Evolutionary conservation across 2,888 invertebrate species (phyloP), one percentile per base, ranked within the genome.

Genomic region (Pristionchus fissidentatus): DNA sequence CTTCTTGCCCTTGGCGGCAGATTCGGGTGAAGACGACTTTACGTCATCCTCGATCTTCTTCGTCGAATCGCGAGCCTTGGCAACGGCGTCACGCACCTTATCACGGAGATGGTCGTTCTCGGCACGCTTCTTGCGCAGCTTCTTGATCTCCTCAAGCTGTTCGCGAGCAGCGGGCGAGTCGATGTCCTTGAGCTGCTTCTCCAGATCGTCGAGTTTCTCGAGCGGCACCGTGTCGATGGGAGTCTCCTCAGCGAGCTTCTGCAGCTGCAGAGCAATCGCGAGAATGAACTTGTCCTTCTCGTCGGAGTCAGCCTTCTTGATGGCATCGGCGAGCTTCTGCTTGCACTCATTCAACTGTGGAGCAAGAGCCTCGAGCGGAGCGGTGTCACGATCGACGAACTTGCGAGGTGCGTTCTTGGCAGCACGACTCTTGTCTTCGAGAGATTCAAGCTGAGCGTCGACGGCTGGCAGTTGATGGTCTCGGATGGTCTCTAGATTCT

Each of bases 141-240:
- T 85, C 62, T 80, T 84, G 73, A 87, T 84, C 49, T 86, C 83
- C 52, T 84, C 84, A 26, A 82, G 73, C 26, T 83, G 77, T 0
- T 57, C 82, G 19, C 43, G 77, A n/a, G 81, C 83, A 19, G 38
- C n/a, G 19, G 83, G 83, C 41, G 80, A 29, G 84, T 87, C 86
- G 49, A 87, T 82, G 49, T 84, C 81, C 29, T 52, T 78, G 43
- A 87, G 57, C 41, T 85, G 84, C 57, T 85, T 83, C 85, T 85
- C 85, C 43, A 87, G 83, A 55, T 80, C 85, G 41, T 85, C 62
- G 15, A 85, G 49, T n/a, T 78, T 70, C 26, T 81, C 66, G 26
- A 49, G 49, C 4, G 60, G 46, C n/a, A 81, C 43, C 4, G 55
- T 4, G 8, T 60, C 62, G 29, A 81, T 43, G 8, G 81, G 81